A percentile compares a stretch with the other conserved stretches of the same genome.
These are phyloP conservation scores for Clistopyga incitator DNA, from an alignment of 2,888 invertebrate genomes.

Conservation along the genomic window DNA sequence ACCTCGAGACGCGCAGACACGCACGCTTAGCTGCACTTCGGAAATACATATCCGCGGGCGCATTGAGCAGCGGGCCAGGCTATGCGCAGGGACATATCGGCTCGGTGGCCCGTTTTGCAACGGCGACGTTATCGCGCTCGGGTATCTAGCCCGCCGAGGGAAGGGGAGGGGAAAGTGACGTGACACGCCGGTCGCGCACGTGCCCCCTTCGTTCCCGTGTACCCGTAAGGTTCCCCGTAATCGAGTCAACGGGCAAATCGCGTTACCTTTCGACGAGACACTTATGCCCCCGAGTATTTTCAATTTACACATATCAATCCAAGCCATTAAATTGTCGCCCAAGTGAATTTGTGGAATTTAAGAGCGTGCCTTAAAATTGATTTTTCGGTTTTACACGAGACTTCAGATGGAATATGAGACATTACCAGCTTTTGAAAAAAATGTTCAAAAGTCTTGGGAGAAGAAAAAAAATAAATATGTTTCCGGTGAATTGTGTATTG, in stretches of 20 bases:
- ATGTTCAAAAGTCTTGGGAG: too few relatives aligned
- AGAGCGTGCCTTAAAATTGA: too few relatives aligned
- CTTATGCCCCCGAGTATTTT: neutral
- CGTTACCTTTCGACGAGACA: neutral
- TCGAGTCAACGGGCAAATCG: slow-evolving; percentile 4
- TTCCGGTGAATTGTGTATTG: too few relatives aligned
- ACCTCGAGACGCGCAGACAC: slow-evolving; percentile 45
- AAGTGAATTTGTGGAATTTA: neutral
- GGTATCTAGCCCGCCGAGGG: slow-evolving; percentile 43
- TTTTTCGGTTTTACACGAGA: neutral
- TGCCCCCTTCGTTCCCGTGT: slow-evolving; percentile 21
- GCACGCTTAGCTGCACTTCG: slow-evolving; percentile 53
- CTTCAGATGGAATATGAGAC: neutral
- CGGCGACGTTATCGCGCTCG: slow-evolving; percentile 47
- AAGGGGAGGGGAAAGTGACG: slow-evolving; percentile 41
- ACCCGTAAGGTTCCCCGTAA: neutral
- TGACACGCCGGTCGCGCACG: slow-evolving; percentile 40
- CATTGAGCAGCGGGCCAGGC: slow-evolving; percentile 42
- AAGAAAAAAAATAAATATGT: too few relatives aligned
- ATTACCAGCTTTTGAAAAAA: too few relatives aligned
- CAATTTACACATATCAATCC: neutral
- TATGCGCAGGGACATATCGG: slow-evolving; percentile 8
- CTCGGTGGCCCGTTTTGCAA: slow-evolving; percentile 49
- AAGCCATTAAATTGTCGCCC: neutral
- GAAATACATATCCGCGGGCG: slow-evolving; percentile 46